A percentile compares a stretch with the other conserved stretches of the same genome.
Conservation (phyloP, 2,797 vertebrate genomes). For the Scarus forsteni region DNA sequence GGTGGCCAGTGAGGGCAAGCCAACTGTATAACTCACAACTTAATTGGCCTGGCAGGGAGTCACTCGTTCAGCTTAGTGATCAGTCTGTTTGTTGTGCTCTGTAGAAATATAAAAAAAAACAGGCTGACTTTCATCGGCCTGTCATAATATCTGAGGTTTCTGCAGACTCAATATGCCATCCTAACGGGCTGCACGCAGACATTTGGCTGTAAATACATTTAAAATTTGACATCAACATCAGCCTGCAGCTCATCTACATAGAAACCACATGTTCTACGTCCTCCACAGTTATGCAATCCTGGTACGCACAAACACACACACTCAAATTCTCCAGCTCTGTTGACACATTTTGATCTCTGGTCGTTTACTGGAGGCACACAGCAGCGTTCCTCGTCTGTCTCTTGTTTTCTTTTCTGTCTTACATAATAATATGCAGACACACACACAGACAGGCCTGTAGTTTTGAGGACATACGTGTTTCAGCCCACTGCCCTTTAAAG, state of each 20-base stretch:
- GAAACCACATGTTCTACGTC: conserved; percentile 66
- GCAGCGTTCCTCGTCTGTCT: conserved; percentile 21
- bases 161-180: background rate
- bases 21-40: too few relatives aligned
- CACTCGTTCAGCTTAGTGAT: too few relatives aligned
- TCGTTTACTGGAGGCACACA: conserved; percentile 27
- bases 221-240: conserved; percentile 19
- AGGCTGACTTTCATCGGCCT: background rate
- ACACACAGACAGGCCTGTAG: conserved; percentile 12
- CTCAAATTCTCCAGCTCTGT: conserved; percentile 17
- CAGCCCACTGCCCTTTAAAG: conserved; percentile 52
- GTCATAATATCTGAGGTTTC: background rate
- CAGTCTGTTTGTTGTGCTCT: too few relatives aligned
- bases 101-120: too few relatives aligned
- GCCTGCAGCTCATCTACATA: conserved; percentile 53
- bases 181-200: conserved; percentile 6
- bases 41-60: too few relatives aligned
- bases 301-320: conserved; percentile 5
- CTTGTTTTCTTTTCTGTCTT: conserved; percentile 53
- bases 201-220: background rate
- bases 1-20: too few relatives aligned
- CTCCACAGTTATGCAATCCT: conserved; percentile 58
- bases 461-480: conserved; percentile 33
- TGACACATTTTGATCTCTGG: conserved; percentile 34
- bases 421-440: conserved; percentile 42